phyloP scores from a whole-genome alignment of 2,888 invertebrate species.

The Gastracanthus pulcherrimus region DNA sequence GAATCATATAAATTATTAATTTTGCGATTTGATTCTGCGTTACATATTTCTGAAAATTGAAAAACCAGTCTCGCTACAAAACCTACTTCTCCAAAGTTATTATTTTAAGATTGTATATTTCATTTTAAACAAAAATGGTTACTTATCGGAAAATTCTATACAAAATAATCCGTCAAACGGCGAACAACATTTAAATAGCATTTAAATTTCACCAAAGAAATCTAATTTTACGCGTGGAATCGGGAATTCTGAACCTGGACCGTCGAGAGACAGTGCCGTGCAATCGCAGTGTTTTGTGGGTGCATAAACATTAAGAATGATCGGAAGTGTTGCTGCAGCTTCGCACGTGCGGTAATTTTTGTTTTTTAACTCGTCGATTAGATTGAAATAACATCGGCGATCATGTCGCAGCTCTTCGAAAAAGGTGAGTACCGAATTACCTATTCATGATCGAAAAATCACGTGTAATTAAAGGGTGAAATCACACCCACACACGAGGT shows the following conservation, averaged over 20 bases:
- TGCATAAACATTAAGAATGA: slow-evolving; percentile 29
- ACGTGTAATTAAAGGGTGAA: background rate
- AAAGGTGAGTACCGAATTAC: slow-evolving; percentile 30
- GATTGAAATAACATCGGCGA: background rate
- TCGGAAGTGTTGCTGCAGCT: background rate
- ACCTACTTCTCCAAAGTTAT: too few species aligned
- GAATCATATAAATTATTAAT: too few species aligned
- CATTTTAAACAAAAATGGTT: background rate
- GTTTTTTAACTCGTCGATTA: background rate
- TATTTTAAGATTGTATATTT: background rate
- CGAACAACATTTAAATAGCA: too few species aligned
- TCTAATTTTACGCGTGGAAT: background rate
- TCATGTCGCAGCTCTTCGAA: slow-evolving; percentile 43
- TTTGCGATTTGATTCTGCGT: too few species aligned
- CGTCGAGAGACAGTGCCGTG: background rate
- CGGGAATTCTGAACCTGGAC: slow-evolving; percentile 1
- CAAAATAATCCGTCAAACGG: background rate
- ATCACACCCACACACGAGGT: too few species aligned
- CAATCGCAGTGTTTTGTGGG: background rate
- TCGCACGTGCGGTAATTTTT: slow-evolving; percentile 30
- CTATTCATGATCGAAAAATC: background rate
- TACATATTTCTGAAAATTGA: too few species aligned
- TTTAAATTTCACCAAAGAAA: too few species aligned
- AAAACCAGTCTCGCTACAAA: too few species aligned
- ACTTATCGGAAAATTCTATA: background rate